phyloP scores from a whole-genome alignment of 2,113 vertebrate species.

The Leucoraja erinaceus region DNA sequence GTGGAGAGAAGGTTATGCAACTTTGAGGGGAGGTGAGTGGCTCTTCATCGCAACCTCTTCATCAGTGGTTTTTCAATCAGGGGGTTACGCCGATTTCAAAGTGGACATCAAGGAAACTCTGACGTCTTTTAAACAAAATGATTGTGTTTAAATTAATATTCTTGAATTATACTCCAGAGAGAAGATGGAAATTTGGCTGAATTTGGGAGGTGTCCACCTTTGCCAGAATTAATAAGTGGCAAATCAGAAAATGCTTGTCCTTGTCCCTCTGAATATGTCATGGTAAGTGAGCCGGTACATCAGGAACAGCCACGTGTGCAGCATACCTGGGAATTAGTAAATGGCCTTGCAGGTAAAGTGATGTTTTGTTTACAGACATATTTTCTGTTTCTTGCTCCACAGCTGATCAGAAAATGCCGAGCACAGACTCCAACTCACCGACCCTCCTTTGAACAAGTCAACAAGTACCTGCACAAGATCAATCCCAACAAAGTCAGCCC shows the following conservation, averaged over 20 bases:
- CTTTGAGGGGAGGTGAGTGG: neutral
- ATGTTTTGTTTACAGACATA: neutral
- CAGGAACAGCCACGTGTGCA: neutral
- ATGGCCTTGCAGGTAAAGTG: neutral
- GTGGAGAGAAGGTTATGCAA: neutral
- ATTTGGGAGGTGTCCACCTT: constrained; percentile 57
- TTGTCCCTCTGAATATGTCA: constrained; percentile 64
- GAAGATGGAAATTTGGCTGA: constrained; percentile 55
- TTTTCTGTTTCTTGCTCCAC: constrained; percentile 39
- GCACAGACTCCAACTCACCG: constrained; percentile 65
- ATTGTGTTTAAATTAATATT: neutral
- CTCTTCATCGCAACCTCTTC: neutral
- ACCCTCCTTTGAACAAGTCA: constrained; percentile 72
- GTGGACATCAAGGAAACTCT: neutral
- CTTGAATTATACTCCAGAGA: constrained; percentile 47
- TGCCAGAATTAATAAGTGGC: constrained; percentile 68
- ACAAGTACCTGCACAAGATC: constrained; percentile 69
- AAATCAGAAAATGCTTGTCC: constrained; percentile 67
- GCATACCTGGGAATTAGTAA: neutral
- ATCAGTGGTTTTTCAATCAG: neutral
- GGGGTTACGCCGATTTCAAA: neutral
- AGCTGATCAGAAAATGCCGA: constrained; percentile 70
- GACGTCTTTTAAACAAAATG: neutral
- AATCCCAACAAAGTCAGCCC: constrained; percentile 77
- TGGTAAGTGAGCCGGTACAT: constrained; percentile 49